Evolutionary conservation across 2,888 invertebrate genomes (phyloP), one percentile per base, ranked within the genome.

Genomic region (Gymnoscelis rufifasciata): DNA sequence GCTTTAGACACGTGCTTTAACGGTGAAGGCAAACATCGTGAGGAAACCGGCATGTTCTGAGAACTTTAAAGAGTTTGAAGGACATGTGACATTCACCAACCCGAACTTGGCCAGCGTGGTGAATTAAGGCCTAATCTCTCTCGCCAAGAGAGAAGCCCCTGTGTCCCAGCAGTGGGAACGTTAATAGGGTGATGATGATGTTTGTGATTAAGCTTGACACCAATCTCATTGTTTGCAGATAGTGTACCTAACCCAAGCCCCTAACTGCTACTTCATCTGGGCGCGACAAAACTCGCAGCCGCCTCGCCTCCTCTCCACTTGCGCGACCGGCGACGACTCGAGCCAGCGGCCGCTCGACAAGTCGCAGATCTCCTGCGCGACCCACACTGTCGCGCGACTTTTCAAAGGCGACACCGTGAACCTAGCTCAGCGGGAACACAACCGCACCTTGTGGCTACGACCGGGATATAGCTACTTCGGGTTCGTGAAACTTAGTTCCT

Each of bases 401-500:
- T 55, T 64, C 53, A 60, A 66, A 24, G 82, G 78, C 1, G 87
- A 87, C 56, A 64, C 57, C 0, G 66, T 88, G 29, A 81, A 78
- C 53, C 56, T 87, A 7, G 72, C 79, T 0, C 86, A 84, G 37
- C 59, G 87, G 8, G 88, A 88, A 56, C 74, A 63, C 0, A 82
- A 86, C 63, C 64, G 79, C 23, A 84, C 78, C 1, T 61, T 88
- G 8, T 78, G 78, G 74, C 71, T 87, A 0, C 47, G 71, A 49
- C 75, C 74, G 0, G 87, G 87, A 0, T 80, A 82, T 58, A 73
- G 78, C 2, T 84, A 80, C 66, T 63, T 87, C 45, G 87, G 87
- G 1, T 83, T 88, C 41, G 67, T 87, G 4, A 87, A 86, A 75
- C 71, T 88, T 59, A 77, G 78, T 74, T 79, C 84, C 76, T 86